phyloP scores from a whole-genome alignment of 2,113 vertebrate genomes.

The Ptilonorhynchus violaceus region DNA sequence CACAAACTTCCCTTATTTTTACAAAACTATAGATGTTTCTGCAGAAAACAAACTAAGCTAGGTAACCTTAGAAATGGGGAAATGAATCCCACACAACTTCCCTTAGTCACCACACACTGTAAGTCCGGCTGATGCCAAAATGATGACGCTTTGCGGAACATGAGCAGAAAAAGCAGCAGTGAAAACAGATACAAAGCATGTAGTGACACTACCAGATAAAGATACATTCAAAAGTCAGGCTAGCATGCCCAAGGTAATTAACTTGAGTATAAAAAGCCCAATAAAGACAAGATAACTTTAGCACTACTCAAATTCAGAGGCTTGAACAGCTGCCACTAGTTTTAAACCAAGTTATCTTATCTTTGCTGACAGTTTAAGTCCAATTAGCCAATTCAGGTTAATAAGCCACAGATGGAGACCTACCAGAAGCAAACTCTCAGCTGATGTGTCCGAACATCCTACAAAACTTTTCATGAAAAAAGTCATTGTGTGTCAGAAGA shows the following conservation, averaged over 20 bases:
- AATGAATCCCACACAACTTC: conserved; percentile 49
- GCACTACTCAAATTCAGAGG: not conserved
- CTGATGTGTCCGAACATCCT: not conserved
- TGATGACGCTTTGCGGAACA: not conserved
- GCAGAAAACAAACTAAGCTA: not conserved
- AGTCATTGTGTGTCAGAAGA: not conserved
- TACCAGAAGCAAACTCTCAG: not conserved
- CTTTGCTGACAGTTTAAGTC: not conserved
- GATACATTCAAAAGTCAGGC: not conserved
- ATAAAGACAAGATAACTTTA: not conserved
- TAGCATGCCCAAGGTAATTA: not conserved
- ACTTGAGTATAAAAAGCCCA: not conserved
- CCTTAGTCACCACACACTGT: conserved; percentile 5
- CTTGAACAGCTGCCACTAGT: not conserved
- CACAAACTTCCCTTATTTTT: not conserved
- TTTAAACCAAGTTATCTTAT: not conserved
- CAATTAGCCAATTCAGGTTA: conserved; percentile 7
- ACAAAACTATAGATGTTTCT: not conserved
- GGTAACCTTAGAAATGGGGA: conserved; percentile 32
- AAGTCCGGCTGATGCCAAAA: conserved; percentile 7
- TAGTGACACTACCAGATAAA: not conserved
- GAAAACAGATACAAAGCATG: not conserved
- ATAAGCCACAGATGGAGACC: not conserved
- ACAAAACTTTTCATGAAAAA: not conserved
- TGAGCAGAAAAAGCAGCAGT: not conserved